phyloP scores from a whole-genome alignment of 2,888 invertebrate genomes.

The Dryadula phaetusa region DNA sequence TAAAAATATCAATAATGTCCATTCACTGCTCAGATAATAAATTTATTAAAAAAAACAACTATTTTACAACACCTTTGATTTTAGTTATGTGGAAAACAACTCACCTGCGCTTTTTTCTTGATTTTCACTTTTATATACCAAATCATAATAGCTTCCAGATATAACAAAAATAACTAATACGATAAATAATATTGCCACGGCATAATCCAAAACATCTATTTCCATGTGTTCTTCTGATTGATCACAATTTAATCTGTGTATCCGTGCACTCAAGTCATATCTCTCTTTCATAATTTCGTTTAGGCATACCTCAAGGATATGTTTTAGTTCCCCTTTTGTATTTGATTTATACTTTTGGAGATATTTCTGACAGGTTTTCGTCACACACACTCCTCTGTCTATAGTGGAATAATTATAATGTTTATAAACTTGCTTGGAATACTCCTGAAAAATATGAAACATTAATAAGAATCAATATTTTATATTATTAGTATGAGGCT shows the following conservation, averaged over 20 bases:
- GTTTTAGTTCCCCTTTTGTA: slow-evolving; percentile 27
- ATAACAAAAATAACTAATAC: background rate
- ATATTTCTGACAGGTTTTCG: slow-evolving; percentile 35
- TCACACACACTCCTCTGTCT: slow-evolving; percentile 45
- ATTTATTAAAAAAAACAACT: too few relatives aligned
- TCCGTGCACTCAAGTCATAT: slow-evolving; percentile 33
- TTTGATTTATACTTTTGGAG: slow-evolving; percentile 17
- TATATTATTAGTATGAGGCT: too few relatives aligned
- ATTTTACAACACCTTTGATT: background rate
- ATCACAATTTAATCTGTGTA: slow-evolving; percentile 10
- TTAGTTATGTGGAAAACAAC: background rate
- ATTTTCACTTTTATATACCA: background rate
- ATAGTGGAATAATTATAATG: slow-evolving; percentile 43
- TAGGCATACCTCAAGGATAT: slow-evolving; percentile 40
- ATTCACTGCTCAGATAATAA: too few relatives aligned
- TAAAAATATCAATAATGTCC: too few relatives aligned
- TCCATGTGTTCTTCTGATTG: background rate
- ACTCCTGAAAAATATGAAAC: slow-evolving; percentile 39
- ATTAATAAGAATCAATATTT: background rate
- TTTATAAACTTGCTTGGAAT: slow-evolving; percentile 38
- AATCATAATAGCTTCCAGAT: slow-evolving; percentile 2
- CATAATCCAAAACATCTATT: background rate
- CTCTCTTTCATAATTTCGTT: slow-evolving; percentile 37
- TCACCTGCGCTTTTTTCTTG: background rate
- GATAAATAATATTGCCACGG: background rate